phyloP scores from a whole-genome alignment of 2,797 vertebrate species.

The Channa striata region DNA sequence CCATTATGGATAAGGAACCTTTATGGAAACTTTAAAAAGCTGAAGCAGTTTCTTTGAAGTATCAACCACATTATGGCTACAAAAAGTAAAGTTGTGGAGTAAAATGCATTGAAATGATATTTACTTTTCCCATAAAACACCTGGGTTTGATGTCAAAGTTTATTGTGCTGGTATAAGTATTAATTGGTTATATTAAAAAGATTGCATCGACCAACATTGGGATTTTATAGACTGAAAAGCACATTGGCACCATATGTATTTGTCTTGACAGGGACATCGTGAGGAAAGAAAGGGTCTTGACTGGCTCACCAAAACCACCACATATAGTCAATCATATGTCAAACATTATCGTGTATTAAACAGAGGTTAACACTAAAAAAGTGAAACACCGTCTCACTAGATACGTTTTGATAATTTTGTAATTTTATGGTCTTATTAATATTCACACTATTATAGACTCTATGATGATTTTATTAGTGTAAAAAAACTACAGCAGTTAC shows the following conservation, averaged over 20 bases:
- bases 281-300: background rate
- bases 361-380: background rate
- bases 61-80: conserved; percentile 64
- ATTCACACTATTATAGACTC: too few relatives aligned
- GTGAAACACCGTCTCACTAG: too few relatives aligned
- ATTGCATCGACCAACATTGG: conserved; percentile 79
- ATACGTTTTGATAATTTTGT: too few relatives aligned
- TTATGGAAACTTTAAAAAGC: conserved; percentile 83
- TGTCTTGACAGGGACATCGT: conserved; percentile 33
- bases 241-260: conserved; percentile 81
- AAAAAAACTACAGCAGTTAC: too few relatives aligned
- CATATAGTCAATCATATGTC: too few relatives aligned
- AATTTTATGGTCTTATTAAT: too few relatives aligned
- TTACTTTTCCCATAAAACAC: conserved; percentile 78
- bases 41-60: conserved; percentile 83
- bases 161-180: conserved; percentile 83
- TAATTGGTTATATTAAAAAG: conserved; percentile 86
- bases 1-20: conserved; percentile 80
- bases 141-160: conserved; percentile 83
- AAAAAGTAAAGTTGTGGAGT: conserved; percentile 68
- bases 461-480: too few relatives aligned
- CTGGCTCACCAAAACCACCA: background rate
- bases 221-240: conserved; percentile 82
- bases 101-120: conserved; percentile 77
- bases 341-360: background rate